Percentiles rank a stretch among this genome's conserved stretches.
phyloP scores from a whole-genome alignment of 2,797 vertebrate species.

The Brotula barbata region DNA sequence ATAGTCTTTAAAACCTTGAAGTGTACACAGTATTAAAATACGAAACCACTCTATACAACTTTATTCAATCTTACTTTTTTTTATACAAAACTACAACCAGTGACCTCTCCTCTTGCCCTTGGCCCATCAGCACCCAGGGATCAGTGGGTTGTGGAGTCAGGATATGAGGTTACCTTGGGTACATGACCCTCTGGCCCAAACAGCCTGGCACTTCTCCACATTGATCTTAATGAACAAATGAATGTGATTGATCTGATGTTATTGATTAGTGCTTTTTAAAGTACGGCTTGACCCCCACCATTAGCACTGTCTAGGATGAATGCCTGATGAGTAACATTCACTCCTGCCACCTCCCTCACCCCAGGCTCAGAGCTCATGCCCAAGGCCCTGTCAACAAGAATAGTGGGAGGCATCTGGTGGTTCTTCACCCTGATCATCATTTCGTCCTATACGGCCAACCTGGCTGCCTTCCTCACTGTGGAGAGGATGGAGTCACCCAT shows the following conservation, averaged over 20 bases:
- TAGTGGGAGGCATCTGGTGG: conserved; percentile 99
- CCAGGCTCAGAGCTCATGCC: conserved; percentile 99
- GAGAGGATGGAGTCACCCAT: conserved; percentile 99
- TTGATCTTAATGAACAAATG: conserved; percentile 42
- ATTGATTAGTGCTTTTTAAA: conserved; percentile 30
- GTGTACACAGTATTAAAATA: too few relatives aligned
- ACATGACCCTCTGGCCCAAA: conserved; percentile 97
- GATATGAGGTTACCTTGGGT: conserved; percentile 98
- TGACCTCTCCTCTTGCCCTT: conserved; percentile 79
- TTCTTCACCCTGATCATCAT: conserved; percentile 99
- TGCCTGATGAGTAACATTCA: conserved; percentile 31
- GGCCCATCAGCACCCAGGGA: conserved; percentile 86
- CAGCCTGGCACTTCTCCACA: conserved; percentile 77
- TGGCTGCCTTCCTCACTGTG: conserved; percentile 98
- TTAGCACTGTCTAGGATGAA: not conserved
- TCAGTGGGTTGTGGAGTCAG: conserved; percentile 90
- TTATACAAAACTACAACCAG: conserved; percentile 16
- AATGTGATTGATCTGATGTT: conserved; percentile 47
- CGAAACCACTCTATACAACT: too few relatives aligned
- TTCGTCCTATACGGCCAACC: conserved; percentile 97
- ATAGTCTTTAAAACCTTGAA: too few relatives aligned
- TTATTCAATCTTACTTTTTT: too few relatives aligned
- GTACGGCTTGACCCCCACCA: too few relatives aligned
- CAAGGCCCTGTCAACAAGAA: conserved; percentile 97
- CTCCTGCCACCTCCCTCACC: conserved; percentile 67